A percentile compares a stretch with the other conserved stretches of the same genome.
Evolutionary conservation across 2,113 vertebrate species (phyloP).

Genomic region (Rhegmatorhina hoffmannsi): DNA sequence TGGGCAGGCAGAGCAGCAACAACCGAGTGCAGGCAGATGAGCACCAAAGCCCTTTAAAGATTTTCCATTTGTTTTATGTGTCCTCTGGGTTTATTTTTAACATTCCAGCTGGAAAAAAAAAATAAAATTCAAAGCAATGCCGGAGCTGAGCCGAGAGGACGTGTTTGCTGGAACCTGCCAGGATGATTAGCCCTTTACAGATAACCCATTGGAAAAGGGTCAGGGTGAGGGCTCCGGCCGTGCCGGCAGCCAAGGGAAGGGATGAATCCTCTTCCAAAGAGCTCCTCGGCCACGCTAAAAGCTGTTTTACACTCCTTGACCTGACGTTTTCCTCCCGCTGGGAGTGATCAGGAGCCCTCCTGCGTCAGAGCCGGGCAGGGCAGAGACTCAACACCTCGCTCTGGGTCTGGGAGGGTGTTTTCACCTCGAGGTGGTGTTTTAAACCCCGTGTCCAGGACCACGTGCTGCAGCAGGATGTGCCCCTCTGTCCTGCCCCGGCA

Average conservation of each 20-base stretch:
- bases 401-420: background rate
- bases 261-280: background rate
- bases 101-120: background rate
- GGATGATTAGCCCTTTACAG: background rate
- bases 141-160: background rate
- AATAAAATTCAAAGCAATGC: background rate
- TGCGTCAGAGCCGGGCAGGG: background rate
- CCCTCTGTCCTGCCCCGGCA: background rate
- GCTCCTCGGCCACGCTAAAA: background rate
- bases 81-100: conserved; percentile 47
- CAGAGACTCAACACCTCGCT: background rate
- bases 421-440: background rate
- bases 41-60: background rate
- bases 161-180: conserved; percentile 4
- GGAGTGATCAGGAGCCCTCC: background rate
- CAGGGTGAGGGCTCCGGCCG: background rate
- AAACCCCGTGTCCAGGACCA: background rate
- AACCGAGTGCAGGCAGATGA: background rate
- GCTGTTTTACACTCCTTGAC: background rate
- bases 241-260: accelerated
- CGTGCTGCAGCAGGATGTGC: accelerated
- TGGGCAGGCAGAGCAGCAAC: background rate
- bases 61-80: conserved; percentile 17
- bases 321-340: background rate
- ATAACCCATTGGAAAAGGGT: background rate